phyloP scores from a whole-genome alignment of 2,888 invertebrate genomes.

The Drosophila falleni region DNA sequence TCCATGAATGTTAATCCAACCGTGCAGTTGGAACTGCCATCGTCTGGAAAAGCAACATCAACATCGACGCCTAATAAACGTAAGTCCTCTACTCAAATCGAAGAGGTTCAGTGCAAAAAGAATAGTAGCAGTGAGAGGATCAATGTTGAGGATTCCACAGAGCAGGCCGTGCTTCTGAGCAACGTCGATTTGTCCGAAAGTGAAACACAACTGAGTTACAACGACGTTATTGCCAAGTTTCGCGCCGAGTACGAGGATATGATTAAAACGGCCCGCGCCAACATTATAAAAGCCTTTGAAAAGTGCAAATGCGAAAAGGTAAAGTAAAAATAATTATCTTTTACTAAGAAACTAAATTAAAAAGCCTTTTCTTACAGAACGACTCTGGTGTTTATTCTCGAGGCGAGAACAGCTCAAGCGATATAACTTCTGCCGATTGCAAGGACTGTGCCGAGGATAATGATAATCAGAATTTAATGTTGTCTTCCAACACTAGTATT shows the following conservation, averaged over 20 bases:
- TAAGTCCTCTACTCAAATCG: slow-evolving; percentile 59
- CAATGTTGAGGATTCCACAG: slow-evolving; percentile 25
- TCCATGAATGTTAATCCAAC: not conserved
- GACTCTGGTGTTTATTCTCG: slow-evolving; percentile 84
- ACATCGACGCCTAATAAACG: slow-evolving; percentile 70
- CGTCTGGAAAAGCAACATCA: slow-evolving; percentile 16
- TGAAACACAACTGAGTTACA: slow-evolving; percentile 31
- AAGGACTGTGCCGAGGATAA: slow-evolving; percentile 56
- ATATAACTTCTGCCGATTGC: slow-evolving; percentile 67
- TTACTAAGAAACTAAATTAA: not conserved
- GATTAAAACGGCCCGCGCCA: slow-evolving; percentile 70
- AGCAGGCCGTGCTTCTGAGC: slow-evolving; percentile 8
- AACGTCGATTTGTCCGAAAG: slow-evolving; percentile 18
- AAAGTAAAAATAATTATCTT: not conserved
- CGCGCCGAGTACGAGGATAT: slow-evolving; percentile 70
- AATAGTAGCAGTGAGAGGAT: slow-evolving; percentile 44
- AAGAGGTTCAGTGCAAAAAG: slow-evolving; percentile 69
- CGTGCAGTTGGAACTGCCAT: slow-evolving; percentile 9
- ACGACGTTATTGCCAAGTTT: slow-evolving; percentile 47
- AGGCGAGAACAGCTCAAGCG: slow-evolving; percentile 81
- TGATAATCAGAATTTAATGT: slow-evolving; percentile 52
- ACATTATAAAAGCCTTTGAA: slow-evolving; percentile 81
- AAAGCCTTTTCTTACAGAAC: slow-evolving; percentile 57
- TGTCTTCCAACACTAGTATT: slow-evolving; percentile 72
- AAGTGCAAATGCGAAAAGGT: slow-evolving; percentile 66